Evolutionary conservation across 2,888 invertebrate genomes (phyloP).

Genomic region (Seira ritae): DNA sequence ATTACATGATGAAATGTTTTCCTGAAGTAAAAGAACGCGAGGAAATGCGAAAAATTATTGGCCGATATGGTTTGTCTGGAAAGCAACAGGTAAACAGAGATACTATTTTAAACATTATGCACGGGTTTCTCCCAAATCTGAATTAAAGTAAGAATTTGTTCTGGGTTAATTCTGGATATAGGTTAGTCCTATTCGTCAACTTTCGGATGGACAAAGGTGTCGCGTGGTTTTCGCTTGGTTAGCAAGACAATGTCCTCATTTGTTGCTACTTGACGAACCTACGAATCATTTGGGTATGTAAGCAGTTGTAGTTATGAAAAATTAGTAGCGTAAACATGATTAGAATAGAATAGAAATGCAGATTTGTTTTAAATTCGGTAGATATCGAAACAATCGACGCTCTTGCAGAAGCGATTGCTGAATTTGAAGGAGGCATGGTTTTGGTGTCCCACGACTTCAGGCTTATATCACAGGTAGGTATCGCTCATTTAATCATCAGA

Average conservation of each 20-base stretch:
- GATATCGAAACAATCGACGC: slow-evolving; percentile 99
- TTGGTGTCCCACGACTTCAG: slow-evolving; percentile 99
- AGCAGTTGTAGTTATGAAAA: not conserved
- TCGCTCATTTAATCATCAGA: too few species aligned
- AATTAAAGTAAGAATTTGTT: too few species aligned
- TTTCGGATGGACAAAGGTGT: slow-evolving; percentile 98
- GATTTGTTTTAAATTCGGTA: slow-evolving; percentile 76
- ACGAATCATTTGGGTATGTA: slow-evolving; percentile 74
- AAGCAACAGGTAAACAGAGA: slow-evolving; percentile 86
- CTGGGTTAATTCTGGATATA: too few species aligned
- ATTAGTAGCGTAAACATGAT: too few species aligned
- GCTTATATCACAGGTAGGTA: slow-evolving; percentile 98
- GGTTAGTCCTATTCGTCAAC: slow-evolving; percentile 94
- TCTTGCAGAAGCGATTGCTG: slow-evolving; percentile 96
- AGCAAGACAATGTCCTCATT: slow-evolving; percentile 97
- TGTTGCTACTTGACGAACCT: slow-evolving; percentile 81
- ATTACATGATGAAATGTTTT: slow-evolving; percentile 98
- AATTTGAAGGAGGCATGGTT: slow-evolving; percentile 98
- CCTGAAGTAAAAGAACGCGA: slow-evolving; percentile 98
- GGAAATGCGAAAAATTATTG: slow-evolving; percentile 99
- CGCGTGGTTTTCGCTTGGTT: slow-evolving; percentile 99
- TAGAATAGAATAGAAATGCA: slow-evolving; percentile 71
- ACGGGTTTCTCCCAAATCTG: not conserved
- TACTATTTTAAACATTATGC: not conserved
- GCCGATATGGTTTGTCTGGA: slow-evolving; percentile 97